phyloP scores from a whole-genome alignment of 2,797 vertebrate species.

The Delichon dasypus region DNA sequence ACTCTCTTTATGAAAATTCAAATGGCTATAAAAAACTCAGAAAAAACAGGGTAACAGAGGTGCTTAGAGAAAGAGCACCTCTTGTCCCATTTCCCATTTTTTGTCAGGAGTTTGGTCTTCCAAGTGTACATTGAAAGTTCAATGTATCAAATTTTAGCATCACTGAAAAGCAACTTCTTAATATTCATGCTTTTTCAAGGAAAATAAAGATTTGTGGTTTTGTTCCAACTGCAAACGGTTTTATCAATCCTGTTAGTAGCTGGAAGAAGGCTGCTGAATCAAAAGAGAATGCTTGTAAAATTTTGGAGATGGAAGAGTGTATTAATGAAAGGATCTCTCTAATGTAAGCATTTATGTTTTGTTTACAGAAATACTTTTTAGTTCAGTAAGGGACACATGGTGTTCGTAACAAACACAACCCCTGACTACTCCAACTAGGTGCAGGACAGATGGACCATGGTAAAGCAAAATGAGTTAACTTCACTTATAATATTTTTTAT shows the following conservation, averaged over 20 bases:
- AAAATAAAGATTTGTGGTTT: background rate
- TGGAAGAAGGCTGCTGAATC: background rate
- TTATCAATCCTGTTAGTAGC: background rate
- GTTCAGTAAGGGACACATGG: background rate
- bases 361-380: slow-evolving; percentile 10
- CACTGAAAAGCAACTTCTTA: background rate
- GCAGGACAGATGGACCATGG: slow-evolving; percentile 24
- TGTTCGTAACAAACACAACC: background rate
- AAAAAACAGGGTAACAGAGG: too few relatives aligned
- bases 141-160: background rate
- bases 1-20: too few relatives aligned
- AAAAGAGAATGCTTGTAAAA: background rate
- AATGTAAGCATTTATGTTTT: background rate
- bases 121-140: background rate
- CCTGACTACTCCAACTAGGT: background rate
- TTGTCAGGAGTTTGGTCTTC: background rate
- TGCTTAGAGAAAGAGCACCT: background rate
- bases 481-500: background rate
- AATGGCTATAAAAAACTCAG: too few relatives aligned
- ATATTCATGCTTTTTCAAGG: background rate
- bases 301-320: background rate
- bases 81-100: background rate
- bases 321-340: background rate
- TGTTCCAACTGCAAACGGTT: background rate
- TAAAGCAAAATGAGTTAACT: slow-evolving; percentile 32